These are phyloP conservation scores for Hemicrepidius hirtus DNA, from an alignment of 2,888 invertebrate genomes.

Conservation along the genomic window DNA sequence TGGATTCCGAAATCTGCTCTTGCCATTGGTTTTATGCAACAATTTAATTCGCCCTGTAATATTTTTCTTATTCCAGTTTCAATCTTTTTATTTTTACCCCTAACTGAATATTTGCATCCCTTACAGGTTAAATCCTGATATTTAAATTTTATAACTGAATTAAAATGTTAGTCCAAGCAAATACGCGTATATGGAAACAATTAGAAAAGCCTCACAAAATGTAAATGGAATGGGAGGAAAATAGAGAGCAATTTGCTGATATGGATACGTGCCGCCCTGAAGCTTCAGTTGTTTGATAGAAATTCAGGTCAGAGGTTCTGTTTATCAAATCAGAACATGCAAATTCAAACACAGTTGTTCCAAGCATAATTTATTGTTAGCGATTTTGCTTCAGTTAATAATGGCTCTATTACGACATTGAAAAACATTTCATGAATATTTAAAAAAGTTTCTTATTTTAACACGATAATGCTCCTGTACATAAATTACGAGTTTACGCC, in stretches of 20 bases:
- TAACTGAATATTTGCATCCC: background rate
- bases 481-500: too few species aligned
- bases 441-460: too few species aligned
- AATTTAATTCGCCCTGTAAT: too few species aligned
- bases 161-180: conserved; percentile 33
- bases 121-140: background rate
- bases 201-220: conserved; percentile 21
- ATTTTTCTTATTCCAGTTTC: too few species aligned
- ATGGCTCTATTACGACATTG: conserved; percentile 16
- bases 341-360: conserved; percentile 44
- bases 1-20: too few species aligned
- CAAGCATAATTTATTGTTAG: conserved; percentile 40
- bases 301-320: conserved; percentile 49
- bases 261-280: conserved; percentile 17
- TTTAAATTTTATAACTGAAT: conserved; percentile 13
- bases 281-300: conserved; percentile 38
- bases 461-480: too few species aligned
- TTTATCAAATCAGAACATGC: conserved; percentile 50
- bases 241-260: conserved; percentile 26
- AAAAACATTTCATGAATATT: too few species aligned
- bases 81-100: too few species aligned
- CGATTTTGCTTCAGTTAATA: conserved; percentile 38
- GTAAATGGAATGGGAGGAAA: conserved; percentile 18
- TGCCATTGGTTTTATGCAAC: too few species aligned
- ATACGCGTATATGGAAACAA: conserved; percentile 27